phyloP scores from a whole-genome alignment of 1,140 invertebrate species.

The Drosophila funebris region DNA sequence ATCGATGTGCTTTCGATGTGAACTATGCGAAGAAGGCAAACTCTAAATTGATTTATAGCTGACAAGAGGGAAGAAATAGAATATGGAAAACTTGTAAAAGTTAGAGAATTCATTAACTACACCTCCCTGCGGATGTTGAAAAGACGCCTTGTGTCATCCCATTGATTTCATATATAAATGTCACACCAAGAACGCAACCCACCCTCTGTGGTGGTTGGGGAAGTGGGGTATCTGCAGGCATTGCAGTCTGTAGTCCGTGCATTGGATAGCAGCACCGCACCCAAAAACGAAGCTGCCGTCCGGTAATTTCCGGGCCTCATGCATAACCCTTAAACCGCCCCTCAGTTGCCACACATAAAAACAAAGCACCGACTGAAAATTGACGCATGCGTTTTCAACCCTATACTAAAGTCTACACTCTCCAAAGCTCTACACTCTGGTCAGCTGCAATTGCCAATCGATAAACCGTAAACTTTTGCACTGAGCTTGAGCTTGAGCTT shows the following conservation, averaged over 20 bases:
- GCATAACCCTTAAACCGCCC: constrained; percentile 23
- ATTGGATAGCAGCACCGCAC: constrained; percentile 50
- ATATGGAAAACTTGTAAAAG: not conserved
- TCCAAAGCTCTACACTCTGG: constrained; percentile 26
- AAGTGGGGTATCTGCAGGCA: constrained; percentile 45
- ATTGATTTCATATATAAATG: constrained; percentile 66
- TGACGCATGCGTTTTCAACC: constrained; percentile 53
- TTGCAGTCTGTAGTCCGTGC: no score
- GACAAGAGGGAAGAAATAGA: not conserved
- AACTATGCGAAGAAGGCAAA: not conserved
- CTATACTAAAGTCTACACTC: not conserved
- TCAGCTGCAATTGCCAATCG: constrained; percentile 68
- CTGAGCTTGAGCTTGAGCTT: constrained; percentile 54
- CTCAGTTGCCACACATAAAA: not conserved
- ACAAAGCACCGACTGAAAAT: constrained; percentile 11
- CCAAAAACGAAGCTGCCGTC: constrained; percentile 44
- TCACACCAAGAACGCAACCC: constrained; percentile 9
- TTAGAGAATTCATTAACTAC: constrained; percentile 5
- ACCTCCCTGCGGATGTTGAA: not conserved
- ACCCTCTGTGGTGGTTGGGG: not conserved
- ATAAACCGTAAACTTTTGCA: constrained; percentile 50
- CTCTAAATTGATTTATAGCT: not conserved
- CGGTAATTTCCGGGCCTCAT: constrained; percentile 56
- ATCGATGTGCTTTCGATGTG: not conserved
- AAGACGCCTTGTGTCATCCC: constrained; percentile 25